Conservation (phyloP, 2,113 vertebrate species). For the Pelecanoides urinatrix region DNA sequence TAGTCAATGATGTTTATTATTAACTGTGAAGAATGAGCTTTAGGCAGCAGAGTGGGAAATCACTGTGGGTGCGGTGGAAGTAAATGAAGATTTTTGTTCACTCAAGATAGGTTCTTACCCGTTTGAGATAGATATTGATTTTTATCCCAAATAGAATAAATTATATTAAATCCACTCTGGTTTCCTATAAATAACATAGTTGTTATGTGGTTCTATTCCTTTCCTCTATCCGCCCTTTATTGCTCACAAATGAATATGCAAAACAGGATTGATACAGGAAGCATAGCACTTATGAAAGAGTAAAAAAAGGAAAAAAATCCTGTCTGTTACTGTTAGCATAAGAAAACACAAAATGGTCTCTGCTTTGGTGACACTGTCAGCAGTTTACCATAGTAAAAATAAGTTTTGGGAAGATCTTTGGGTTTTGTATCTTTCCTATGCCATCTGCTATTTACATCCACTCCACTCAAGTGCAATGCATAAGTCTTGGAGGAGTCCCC, state of each 20-base stretch:
- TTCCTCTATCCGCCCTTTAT: neutral
- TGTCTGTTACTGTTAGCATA: neutral
- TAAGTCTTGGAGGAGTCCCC: neutral
- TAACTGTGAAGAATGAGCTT: conserved; percentile 41
- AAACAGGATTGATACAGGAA: neutral
- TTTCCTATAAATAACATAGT: neutral
- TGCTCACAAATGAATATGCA: neutral
- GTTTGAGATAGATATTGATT: neutral
- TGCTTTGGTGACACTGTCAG: neutral
- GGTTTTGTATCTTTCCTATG: neutral
- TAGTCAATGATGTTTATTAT: conserved; percentile 49
- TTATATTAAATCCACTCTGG: neutral
- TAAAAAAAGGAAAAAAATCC: neutral
- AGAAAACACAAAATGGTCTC: neutral
- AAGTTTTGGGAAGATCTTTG: neutral
- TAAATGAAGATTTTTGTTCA: conserved; percentile 28
- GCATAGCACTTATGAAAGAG: neutral
- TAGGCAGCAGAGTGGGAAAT: conserved; percentile 3
- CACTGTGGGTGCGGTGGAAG: neutral
- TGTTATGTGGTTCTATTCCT: neutral
- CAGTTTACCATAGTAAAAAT: neutral
- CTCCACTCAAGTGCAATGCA: neutral
- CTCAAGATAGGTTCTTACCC: neutral
- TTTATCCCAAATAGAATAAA: neutral
- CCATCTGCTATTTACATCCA: neutral